Evolutionary conservation across 1,140 invertebrate species (phyloP), one percentile per base, ranked within the genome.

Genomic region (Pantala flavescens): DNA sequence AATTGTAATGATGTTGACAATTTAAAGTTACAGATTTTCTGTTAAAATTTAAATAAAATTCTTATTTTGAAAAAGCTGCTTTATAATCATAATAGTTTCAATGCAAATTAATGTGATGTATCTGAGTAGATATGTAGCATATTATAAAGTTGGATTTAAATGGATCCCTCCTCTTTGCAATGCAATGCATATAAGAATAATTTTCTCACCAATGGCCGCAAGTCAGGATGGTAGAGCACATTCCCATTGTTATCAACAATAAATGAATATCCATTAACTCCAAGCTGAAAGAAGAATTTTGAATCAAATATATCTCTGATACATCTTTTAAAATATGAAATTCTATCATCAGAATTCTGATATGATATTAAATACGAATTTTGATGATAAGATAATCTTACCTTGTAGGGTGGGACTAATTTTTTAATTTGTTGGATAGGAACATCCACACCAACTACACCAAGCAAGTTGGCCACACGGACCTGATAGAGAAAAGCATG

Each of bases 221-320:
- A 88, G 83, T 98, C 96, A n/a, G 97, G 97, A 88, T 99, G 97
- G 84, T 95, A 98, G 71, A 99, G 85, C 76, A 98, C 89, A 82
- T 97, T 94, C 71, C 97, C 97, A 86, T 99, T 99, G 82, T 98
- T 98, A 84, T 96, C 95, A 78, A 98, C 91, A 81, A 96, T 91
- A 85, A 98, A 98, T 14, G 95, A 94, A 85, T 98, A 98, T 70
- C 94, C 96, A 86, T 98, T 97, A 70, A 94, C 94, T 76, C 96
- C 96, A 77, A 98, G 86, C 93, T 97, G 84, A 75, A 88, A 88
- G 78, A 80, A 78, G 77, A 74, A 74, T 28, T 75, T 36, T 21
- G 10, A 75, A 43, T 36, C 24, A 75, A 70, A 43, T 28, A 72
- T 74, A 75, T 74, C 71, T 76, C 23, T 74, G 55, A 55, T 74